Base-by-base conservation (phyloP, 2,113 vertebrate genomes). In the Guaruba guarouba region DNA sequence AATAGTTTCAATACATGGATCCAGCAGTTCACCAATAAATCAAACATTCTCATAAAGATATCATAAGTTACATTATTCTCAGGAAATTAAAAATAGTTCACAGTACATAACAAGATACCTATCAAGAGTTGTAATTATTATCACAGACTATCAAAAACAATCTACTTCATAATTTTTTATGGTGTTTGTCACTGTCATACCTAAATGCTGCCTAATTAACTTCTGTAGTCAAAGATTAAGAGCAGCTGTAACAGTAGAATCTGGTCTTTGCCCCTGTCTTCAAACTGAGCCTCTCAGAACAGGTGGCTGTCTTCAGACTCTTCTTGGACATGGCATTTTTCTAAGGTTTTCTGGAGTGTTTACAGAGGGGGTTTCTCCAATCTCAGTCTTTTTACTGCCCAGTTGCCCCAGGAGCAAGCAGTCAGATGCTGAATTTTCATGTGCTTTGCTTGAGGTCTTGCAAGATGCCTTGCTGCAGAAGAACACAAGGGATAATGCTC, bases 51-150 rank as follows among this genome's bases (percentile, higher is more conserved):
- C 31, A 61, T 63, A 78, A 75, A 88, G 66, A 2, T 88, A 78
- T 31, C 82, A 82, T 51, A 93, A 90, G 35, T 68, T 78, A 33
- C 82, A 57, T 29, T 92, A 79, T 93, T 84, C 86, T 81, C 93
- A 94, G 92, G 90, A 96, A 94, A 96, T 93, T 88, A 96, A 93
- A 96, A 95, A 75, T 44, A 37, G 28, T 78, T 81, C 57, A 31
- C 0, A 2, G 82, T 61, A 78, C 61, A 51, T 17, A 59, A 24
- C 57, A 35, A 59, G 48, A 88, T 68, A 88, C 35, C 5, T 68
- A 91, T 73, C 44, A 54, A 64, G 51, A 82, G 48, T 15, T 82
- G 64, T 57, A 95, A 92, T 90, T 88, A 95, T 69, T 93, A 94
- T 71, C n/a, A 64, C 2, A 92, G 62, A 23, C 73, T 44, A 88